Conservation (phyloP, 2,113 vertebrate species). For the Protomyctophum bolini region DNA sequence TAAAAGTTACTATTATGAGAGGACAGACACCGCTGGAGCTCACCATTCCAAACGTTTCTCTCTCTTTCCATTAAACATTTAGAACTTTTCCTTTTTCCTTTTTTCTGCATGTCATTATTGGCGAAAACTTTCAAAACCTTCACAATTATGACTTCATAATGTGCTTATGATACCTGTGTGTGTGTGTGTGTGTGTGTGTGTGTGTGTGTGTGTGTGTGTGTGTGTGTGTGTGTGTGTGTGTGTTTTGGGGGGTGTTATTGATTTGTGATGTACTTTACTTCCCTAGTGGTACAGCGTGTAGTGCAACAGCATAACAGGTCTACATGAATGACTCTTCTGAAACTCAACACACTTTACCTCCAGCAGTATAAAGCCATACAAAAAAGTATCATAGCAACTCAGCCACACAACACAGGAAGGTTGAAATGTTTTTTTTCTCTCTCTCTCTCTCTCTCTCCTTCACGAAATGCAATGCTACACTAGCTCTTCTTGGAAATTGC, state of each 20-base stretch:
- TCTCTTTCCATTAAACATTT: slow-evolving; percentile 24
- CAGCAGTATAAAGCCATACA: slow-evolving; percentile 24
- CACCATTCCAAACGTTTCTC: slow-evolving; percentile 6
- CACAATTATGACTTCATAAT: too few relatives aligned
- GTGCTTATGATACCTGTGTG: too few relatives aligned
- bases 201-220: too few relatives aligned
- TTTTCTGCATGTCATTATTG: slow-evolving; percentile 10
- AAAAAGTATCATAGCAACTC: slow-evolving; percentile 20
- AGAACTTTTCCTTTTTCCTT: neutral
- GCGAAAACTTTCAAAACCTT: neutral
- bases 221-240: neutral
- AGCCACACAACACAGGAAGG: slow-evolving; percentile 30
- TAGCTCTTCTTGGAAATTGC: slow-evolving; percentile 41
- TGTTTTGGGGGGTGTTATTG: slow-evolving; percentile 56
- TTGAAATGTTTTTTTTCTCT: neutral
- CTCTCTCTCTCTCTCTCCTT: neutral
- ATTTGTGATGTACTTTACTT: slow-evolving; percentile 58
- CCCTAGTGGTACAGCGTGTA: slow-evolving; percentile 30
- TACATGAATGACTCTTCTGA: slow-evolving; percentile 53
- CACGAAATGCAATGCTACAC: slow-evolving; percentile 5
- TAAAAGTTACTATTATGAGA: slow-evolving; percentile 35
- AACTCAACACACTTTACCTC: slow-evolving; percentile 34
- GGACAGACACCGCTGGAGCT: slow-evolving; percentile 33
- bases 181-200: too few relatives aligned
- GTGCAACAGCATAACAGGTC: slow-evolving; percentile 36